Evolutionary conservation across 2,888 invertebrate species (phyloP), one percentile per base, ranked within the genome.

Genomic region (Mythimna lalbum): DNA sequence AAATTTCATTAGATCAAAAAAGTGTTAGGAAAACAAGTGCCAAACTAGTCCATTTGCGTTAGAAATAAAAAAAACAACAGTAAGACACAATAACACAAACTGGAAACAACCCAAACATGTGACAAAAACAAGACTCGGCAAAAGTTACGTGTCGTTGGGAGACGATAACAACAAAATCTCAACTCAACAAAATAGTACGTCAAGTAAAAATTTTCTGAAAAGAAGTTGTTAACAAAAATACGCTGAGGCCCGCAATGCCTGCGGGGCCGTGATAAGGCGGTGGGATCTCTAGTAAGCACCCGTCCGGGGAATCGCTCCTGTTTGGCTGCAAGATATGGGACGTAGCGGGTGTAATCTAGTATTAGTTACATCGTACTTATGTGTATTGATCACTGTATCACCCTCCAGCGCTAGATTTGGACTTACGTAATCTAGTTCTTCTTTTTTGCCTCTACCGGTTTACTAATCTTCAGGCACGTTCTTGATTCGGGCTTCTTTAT

Each of bases 171-270:
- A 86, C 88, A 88, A 90, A 92, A 93, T 91, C 90, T 89, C 84
- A 83, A 86, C 82, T 80, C 77, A 85, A 90, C 91, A 91, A 88
- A 90, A 86, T 88, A 86, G 84, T 82, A 84, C 81, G 80, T 84
- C 87, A 88, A 89, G 90, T 93, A 93, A 89, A 93, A 93, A 91
- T 92, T 73, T 92, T 88, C 86, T 93, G 91, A 91, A 93, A 94
- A 94, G 93, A 95, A 95, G 94, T 95, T 94, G 95, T 95, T 95
- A 94, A 93, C 94, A 95, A 95, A 95, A 95, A 95, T 95, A 94
- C 93, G 91, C 66, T 73, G 87, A 76, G 88, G 87, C 88, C 81
- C 84, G 81, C 86, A 84, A 87, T 88, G 95, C 93, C 95, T 95
- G 95, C 92, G 91, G 92, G 90, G 81, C 83, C 81, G 87, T 89